Evolutionary conservation across 1,140 invertebrate species (phyloP).

Genomic region (Chionoecetes opilio): DNA sequence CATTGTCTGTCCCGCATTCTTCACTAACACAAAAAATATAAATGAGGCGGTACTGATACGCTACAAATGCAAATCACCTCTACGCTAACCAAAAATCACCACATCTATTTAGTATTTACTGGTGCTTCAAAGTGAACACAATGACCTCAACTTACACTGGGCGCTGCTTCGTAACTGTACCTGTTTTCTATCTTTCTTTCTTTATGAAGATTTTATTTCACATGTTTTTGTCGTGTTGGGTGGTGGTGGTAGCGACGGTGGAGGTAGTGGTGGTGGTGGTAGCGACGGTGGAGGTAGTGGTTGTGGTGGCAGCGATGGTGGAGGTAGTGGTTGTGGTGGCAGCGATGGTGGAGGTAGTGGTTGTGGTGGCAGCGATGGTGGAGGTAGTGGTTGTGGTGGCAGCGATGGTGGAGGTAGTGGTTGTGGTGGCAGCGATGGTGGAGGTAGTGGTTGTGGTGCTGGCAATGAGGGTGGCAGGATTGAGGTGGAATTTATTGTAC

Average conservation of each 20-base stretch:
- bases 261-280: not conserved
- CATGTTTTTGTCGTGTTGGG: not conserved
- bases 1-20: too few species aligned
- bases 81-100: too few species aligned
- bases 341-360: not conserved
- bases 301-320: not conserved
- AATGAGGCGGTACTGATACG: too few species aligned
- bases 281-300: not conserved
- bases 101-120: too few species aligned
- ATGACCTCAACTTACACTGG: too few species aligned
- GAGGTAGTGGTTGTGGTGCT: not conserved
- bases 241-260: not conserved
- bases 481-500: constrained; percentile 36
- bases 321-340: not conserved
- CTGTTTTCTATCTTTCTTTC: too few species aligned
- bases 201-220: too few species aligned
- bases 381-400: not conserved
- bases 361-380: not conserved
- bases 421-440: not conserved
- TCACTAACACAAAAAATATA: too few species aligned
- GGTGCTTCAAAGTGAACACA: too few species aligned
- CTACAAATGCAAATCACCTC: too few species aligned
- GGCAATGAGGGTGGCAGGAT: not conserved
- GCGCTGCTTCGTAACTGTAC: too few species aligned
- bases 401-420: not conserved